phyloP scores from a whole-genome alignment of 2,797 vertebrate genomes.

The Leontocebus nigricollis region DNA sequence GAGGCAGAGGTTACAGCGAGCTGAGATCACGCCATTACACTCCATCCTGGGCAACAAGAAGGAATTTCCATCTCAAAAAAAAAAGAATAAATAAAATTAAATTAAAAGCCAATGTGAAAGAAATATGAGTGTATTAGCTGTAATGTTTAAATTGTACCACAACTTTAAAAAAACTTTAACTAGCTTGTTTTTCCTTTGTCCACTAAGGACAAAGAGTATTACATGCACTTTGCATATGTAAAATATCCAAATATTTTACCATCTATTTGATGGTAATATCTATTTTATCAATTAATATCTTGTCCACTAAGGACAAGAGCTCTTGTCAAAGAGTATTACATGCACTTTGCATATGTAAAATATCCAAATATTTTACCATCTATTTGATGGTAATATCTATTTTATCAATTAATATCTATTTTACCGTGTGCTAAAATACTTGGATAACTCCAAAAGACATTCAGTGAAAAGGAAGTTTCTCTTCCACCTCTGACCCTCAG shows the following conservation, averaged over 20 bases:
- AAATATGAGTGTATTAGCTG: not conserved
- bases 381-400: too few relatives aligned
- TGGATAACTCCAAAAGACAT: not conserved
- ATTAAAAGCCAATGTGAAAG: not conserved
- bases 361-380: not conserved
- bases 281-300: too few relatives aligned
- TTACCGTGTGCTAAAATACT: not conserved
- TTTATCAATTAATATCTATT: too few relatives aligned
- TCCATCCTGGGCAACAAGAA: too few relatives aligned
- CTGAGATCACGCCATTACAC: too few relatives aligned
- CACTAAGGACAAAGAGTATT: not conserved
- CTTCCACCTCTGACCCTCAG: not conserved
- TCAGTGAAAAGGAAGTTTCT: not conserved
- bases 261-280: too few relatives aligned
- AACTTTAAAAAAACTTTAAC: not conserved
- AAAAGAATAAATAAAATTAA: too few relatives aligned
- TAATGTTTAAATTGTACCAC: not conserved
- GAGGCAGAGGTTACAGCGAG: too few relatives aligned
- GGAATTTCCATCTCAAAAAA: too few relatives aligned
- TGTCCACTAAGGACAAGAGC: too few relatives aligned
- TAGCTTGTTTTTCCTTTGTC: not conserved
- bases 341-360: not conserved
- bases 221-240: not conserved
- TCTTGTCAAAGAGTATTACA: not conserved
- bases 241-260: not conserved